phyloP scores from a whole-genome alignment of 2,797 vertebrate genomes.

The Chiloscyllium punctatum region DNA sequence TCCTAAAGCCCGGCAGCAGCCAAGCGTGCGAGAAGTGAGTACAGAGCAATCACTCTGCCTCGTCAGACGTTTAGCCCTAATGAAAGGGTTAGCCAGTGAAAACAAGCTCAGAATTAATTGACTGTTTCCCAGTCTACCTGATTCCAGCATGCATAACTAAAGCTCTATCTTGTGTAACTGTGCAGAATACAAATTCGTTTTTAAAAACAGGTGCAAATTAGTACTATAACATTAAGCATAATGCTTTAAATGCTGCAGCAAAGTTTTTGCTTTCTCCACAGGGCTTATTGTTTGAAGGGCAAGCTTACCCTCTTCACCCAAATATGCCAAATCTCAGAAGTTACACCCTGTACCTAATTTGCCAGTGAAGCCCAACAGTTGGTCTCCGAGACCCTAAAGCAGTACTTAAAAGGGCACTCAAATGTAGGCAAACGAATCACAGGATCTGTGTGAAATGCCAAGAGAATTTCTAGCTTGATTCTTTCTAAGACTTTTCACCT shows the following conservation, averaged over 20 bases:
- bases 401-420: neutral
- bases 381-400: neutral
- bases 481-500: neutral
- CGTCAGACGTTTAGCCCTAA: slow-evolving; percentile 37
- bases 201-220: slow-evolving; percentile 32
- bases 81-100: slow-evolving; percentile 38
- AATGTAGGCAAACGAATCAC: neutral
- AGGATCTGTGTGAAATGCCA: neutral
- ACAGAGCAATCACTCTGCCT: slow-evolving; percentile 37
- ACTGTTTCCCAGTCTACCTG: slow-evolving; percentile 36
- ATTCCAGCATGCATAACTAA: slow-evolving; percentile 35
- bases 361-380: neutral
- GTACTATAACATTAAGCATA: neutral
- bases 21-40: slow-evolving; percentile 27
- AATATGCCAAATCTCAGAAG: neutral
- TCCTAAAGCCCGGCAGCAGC: slow-evolving; percentile 29
- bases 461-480: neutral
- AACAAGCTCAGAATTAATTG: slow-evolving; percentile 38
- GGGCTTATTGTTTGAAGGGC: neutral
- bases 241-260: neutral
- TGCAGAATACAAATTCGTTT: slow-evolving; percentile 19
- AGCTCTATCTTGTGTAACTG: slow-evolving; percentile 29
- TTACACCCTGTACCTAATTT: neutral
- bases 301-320: neutral
- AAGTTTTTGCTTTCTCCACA: neutral